A percentile compares a stretch with the other conserved stretches of the same genome.
Conservation (phyloP, 2,113 vertebrate species). For the Seriola aureovittata region DNA sequence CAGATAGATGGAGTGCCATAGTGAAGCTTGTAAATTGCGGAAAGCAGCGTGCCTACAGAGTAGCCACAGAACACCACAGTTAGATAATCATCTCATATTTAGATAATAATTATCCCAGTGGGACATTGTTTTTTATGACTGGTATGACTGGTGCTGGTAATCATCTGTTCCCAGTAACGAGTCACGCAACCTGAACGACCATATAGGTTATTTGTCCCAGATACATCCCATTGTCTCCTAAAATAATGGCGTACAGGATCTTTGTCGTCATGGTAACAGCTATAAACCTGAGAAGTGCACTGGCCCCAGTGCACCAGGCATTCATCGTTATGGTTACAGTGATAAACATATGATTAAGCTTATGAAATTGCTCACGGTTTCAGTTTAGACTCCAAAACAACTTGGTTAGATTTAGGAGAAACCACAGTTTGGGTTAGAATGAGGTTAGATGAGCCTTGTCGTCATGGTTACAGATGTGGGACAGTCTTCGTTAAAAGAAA, state of each 20-base stretch:
- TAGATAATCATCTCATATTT: not conserved
- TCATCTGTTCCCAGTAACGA: not conserved
- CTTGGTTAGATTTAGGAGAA: too few species aligned
- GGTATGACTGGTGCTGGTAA: not conserved
- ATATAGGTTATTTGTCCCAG: not conserved
- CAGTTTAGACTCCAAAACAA: not conserved
- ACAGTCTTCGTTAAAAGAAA: too few species aligned
- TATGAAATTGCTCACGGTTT: not conserved
- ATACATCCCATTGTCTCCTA: not conserved
- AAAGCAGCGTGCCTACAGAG: not conserved
- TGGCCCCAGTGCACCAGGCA: too few species aligned
- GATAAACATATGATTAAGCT: not conserved
- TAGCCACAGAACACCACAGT: not conserved
- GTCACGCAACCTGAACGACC: not conserved
- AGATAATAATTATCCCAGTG: not conserved
- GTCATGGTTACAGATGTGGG: too few species aligned
- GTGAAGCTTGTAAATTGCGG: slow-evolving; percentile 24
- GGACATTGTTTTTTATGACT: not conserved
- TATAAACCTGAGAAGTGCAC: too few species aligned
- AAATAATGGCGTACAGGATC: too few species aligned
- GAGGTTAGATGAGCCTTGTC: too few species aligned
- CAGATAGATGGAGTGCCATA: slow-evolving; percentile 1
- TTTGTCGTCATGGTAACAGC: too few species aligned
- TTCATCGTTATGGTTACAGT: not conserved
- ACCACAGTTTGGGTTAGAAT: too few species aligned